phyloP scores from a whole-genome alignment of 2,113 vertebrate species.

The Nesogale talazaci region DNA sequence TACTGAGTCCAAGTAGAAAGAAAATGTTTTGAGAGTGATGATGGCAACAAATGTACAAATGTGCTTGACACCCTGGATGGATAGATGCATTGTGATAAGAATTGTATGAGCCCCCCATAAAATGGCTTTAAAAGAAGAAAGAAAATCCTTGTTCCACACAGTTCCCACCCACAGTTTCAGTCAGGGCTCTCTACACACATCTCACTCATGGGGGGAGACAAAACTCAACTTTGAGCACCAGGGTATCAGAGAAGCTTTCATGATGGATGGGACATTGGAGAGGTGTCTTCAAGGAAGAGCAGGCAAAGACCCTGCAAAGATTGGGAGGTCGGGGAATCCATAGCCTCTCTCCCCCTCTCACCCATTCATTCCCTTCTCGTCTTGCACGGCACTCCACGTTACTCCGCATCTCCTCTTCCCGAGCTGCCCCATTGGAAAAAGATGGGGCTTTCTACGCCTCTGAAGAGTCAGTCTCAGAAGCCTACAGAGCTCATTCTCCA shows the following conservation, averaged over 20 bases:
- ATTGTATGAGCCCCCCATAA: no score
- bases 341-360: fast-evolving
- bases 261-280: not conserved
- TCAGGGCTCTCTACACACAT: not conserved
- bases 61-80: no score
- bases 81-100: no score
- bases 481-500: no score
- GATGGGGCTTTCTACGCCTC: no score
- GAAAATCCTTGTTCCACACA: not conserved
- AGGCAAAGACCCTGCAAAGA: not conserved
- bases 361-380: not conserved
- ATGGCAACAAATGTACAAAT: no score
- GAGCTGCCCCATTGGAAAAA: not conserved
- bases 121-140: no score
- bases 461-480: no score
- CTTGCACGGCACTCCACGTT: no score
- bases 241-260: not conserved
- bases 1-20: no score
- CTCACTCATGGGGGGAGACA: not conserved
- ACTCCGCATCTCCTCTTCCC: fast-evolving
- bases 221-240: not conserved
- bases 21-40: no score
- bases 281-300: not conserved
- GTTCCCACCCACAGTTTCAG: not conserved
- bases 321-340: not conserved